These are phyloP conservation scores for Mactra quadrangularis DNA, from an alignment of 1,140 invertebrate species.

Conservation along the genomic window DNA sequence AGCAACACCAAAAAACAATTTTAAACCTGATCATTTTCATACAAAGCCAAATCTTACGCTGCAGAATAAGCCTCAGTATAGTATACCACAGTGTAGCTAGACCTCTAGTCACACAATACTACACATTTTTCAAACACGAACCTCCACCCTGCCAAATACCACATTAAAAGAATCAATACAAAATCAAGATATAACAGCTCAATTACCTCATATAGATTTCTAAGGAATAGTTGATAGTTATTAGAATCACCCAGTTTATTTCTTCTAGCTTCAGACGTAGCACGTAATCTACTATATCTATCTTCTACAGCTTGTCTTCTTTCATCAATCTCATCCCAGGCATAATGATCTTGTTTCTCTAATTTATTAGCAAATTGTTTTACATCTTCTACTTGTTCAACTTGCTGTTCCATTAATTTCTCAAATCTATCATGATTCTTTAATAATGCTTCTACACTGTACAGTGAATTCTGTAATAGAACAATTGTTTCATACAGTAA, in stretches of 20 bases:
- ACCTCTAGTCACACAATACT: too few species aligned
- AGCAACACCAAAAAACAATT: too few species aligned
- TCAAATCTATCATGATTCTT: constrained; percentile 99
- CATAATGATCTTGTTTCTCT: constrained; percentile 98
- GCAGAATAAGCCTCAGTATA: too few species aligned
- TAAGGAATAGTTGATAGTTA: constrained; percentile 97
- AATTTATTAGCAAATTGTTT: constrained; percentile 97
- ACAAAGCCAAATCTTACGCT: too few species aligned
- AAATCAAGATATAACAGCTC: too few species aligned
- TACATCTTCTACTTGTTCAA: constrained; percentile 95
- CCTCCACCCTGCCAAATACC: too few species aligned
- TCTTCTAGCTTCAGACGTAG: constrained; percentile 90
- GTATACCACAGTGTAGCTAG: too few species aligned
- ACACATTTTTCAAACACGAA: too few species aligned
- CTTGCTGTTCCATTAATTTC: constrained; percentile 97
- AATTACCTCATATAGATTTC: constrained; percentile 98
- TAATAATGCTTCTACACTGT: constrained; percentile 97
- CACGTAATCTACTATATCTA: constrained; percentile 92
- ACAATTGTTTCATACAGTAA: too few species aligned
- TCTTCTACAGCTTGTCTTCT: constrained; percentile 92
- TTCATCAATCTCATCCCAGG: constrained; percentile 97
- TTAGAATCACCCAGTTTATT: constrained; percentile 95
- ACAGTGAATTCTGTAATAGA: constrained; percentile 89
- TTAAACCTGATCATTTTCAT: too few species aligned
- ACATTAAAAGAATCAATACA: too few species aligned